A percentile compares a stretch with the other conserved stretches of the same genome.
Evolutionary conservation across 2,113 vertebrate species (phyloP).

Genomic region (Cyanistes caeruleus): DNA sequence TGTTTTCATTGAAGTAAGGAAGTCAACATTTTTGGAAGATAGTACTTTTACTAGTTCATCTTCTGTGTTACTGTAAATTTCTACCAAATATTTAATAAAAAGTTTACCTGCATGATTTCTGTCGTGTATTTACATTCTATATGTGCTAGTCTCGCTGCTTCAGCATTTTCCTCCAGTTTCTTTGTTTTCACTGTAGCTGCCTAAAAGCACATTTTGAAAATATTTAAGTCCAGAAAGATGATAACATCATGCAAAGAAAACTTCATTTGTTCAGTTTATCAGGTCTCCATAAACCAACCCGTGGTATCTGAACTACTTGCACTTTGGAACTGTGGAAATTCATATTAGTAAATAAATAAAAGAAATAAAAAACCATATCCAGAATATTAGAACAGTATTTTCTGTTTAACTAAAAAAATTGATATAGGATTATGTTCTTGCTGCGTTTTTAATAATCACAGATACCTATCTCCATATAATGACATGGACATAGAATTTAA

Average conservation of each 20-base stretch:
- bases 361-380: neutral
- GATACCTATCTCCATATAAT: fast-evolving
- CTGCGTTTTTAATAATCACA: neutral
- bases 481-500: neutral
- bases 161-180: conserved; percentile 77
- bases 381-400: neutral
- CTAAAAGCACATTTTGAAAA: conserved; percentile 67
- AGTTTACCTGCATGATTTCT: conserved; percentile 84
- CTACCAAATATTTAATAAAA: neutral
- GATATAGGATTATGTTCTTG: neutral
- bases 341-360: neutral
- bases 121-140: neutral
- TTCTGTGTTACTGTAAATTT: neutral
- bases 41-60: neutral
- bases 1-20: neutral
- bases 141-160: conserved; percentile 80
- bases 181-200: conserved; percentile 72
- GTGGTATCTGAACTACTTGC: neutral
- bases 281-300: neutral
- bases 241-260: neutral
- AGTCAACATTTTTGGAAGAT: neutral
- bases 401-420: neutral
- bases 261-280: neutral
- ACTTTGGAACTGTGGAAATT: neutral
- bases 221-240: neutral